Evolutionary conservation across 1,140 invertebrate species (phyloP), one percentile per base, ranked within the genome.

Genomic region (Dreissena polymorpha): DNA sequence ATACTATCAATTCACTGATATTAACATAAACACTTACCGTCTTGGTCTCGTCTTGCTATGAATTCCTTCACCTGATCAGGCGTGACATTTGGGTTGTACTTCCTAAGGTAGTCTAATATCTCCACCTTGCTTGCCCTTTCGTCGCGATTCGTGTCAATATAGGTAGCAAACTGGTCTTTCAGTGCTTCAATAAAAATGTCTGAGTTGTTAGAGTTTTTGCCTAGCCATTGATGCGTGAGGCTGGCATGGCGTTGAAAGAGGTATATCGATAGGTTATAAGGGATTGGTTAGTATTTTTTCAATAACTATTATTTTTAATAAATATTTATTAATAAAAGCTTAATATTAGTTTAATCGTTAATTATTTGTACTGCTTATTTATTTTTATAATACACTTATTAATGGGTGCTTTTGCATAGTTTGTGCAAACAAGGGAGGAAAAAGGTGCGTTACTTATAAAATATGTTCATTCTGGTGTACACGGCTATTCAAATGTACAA

Each of bases 121-220:
- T 90, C 89, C 0, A 82, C 71, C 55, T 83, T 86, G 7, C 85
- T 85, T 13, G 89, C 89, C 65, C 78, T 86, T 18, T 88, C 88
- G 68, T 90, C 88, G 18, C 85, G 64, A 68, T 88, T 85, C 14
- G 80, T 76, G 39, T 90, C 89, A 39, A 90, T 88, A 18, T 84
- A 88, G 10, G 70, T 77, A 13, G 68, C 57, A 75, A 90, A 90
- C 29, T 88, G 87, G 16, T 85, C 80, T 70, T 90, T 88, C 69
- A 88, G 81, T 5, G 86, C 89, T 90, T 64, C 25, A 80, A 75
- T n/a, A 13, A 49, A 60, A n/a, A 55, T 23, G 68, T 0, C 14
- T n/a, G n/a, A 13, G 39, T 10, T 29, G 10, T 10, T 27, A 25
- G 14, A 27, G 10, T 27, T 6, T 12, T 69, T 70, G 16, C 68